Evolutionary conservation across 2,113 vertebrate species (phyloP).

Genomic region (Micronycteris hirsuta): DNA sequence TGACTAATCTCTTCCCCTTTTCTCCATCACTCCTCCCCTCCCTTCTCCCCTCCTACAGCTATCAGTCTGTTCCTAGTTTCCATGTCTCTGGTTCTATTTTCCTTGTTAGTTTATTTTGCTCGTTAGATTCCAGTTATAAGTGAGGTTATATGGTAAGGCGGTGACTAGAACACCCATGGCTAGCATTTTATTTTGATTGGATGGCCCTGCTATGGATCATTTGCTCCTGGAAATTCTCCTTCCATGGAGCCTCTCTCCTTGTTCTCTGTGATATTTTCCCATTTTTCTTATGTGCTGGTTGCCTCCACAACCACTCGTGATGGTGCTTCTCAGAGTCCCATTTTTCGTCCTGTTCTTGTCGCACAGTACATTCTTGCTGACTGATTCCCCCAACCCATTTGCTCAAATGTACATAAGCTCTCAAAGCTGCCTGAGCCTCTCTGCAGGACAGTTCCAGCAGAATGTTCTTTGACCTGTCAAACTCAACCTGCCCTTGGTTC

Average conservation of each 20-base stretch:
- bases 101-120: too few species aligned
- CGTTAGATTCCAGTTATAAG: too few species aligned
- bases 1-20: too few species aligned
- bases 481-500: too few species aligned
- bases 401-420: neutral
- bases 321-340: neutral
- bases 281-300: neutral
- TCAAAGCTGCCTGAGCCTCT: neutral
- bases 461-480: too few species aligned
- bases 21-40: too few species aligned
- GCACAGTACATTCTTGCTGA: accelerated
- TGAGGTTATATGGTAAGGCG: neutral
- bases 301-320: neutral
- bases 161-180: neutral
- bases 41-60: too few species aligned
- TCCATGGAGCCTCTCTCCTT: neutral
- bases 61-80: too few species aligned
- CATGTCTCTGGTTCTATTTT: too few species aligned
- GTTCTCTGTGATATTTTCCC: too few species aligned
- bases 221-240: neutral
- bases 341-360: neutral
- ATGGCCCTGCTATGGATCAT: neutral
- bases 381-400: neutral
- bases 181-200: neutral
- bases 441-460: accelerated